These are phyloP conservation scores for Sarcophaga rosellei DNA, from an alignment of 2,888 invertebrate genomes.

Conservation along the genomic window DNA sequence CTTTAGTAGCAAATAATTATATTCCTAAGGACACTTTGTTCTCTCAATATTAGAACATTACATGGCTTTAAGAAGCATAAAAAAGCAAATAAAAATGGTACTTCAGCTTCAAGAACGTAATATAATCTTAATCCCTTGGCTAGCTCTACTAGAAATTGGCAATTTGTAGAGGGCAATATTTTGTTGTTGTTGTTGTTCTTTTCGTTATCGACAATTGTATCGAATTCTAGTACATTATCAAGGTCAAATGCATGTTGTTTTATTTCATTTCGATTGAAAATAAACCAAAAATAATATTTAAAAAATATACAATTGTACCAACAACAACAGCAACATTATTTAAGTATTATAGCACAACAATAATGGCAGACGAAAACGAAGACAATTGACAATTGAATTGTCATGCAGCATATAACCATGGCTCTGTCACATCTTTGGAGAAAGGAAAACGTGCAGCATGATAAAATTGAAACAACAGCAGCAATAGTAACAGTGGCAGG, in stretches of 20 bases:
- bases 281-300: too few species aligned
- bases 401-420: background rate
- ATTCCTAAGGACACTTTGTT: too few species aligned
- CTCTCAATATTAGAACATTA: too few species aligned
- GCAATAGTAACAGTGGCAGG: too few species aligned
- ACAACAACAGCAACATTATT: too few species aligned
- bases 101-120: background rate
- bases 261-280: too few species aligned
- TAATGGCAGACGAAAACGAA: background rate
- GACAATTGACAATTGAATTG: background rate
- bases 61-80: too few species aligned
- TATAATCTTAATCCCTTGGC: background rate
- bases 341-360: background rate
- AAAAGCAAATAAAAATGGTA: too few species aligned
- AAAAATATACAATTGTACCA: too few species aligned
- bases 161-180: background rate
- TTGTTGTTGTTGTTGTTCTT: background rate
- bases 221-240: background rate
- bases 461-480: too few species aligned
- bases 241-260: background rate
- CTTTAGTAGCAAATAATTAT: background rate
- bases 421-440: background rate
- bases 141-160: background rate
- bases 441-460: background rate
- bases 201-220: background rate